These are phyloP conservation scores for Pterocles burchelli DNA, from an alignment of 2,113 vertebrate genomes.

Conservation along the genomic window DNA sequence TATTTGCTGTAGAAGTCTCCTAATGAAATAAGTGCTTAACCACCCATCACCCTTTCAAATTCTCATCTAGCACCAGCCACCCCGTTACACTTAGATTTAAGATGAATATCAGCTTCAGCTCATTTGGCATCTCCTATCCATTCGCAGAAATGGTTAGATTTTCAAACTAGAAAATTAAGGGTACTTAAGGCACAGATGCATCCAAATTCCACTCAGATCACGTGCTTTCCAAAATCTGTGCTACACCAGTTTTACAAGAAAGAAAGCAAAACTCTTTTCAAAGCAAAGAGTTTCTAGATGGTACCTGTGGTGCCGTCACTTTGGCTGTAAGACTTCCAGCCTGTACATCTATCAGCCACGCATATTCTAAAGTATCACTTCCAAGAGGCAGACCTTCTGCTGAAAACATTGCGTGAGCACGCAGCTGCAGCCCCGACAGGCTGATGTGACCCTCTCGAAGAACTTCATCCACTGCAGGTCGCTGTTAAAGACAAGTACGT, in stretches of 20 bases:
- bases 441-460: slow-evolving; percentile 93
- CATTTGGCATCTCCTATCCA: background rate
- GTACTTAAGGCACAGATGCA: background rate
- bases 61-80: background rate
- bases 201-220: background rate
- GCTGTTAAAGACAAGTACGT: slow-evolving; percentile 69
- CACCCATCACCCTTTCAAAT: background rate
- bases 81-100: background rate
- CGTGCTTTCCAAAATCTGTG: accelerated
- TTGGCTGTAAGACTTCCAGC: slow-evolving; percentile 91
- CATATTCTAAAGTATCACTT: slow-evolving; percentile 92
- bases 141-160: background rate
- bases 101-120: background rate
- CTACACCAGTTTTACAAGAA: accelerated
- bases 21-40: background rate
- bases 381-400: slow-evolving; percentile 89
- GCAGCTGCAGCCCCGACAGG: slow-evolving; percentile 93
- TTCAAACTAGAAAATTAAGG: background rate
- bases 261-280: too few relatives aligned
- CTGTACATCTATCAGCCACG: slow-evolving; percentile 96
- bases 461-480: slow-evolving; percentile 88
- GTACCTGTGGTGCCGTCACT: slow-evolving; percentile 93
- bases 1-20: background rate
- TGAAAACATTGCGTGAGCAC: slow-evolving; percentile 98
- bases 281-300: background rate